Base-by-base conservation (phyloP, 2,113 vertebrate genomes). In the Epinephelus cyanopodus region DNA sequence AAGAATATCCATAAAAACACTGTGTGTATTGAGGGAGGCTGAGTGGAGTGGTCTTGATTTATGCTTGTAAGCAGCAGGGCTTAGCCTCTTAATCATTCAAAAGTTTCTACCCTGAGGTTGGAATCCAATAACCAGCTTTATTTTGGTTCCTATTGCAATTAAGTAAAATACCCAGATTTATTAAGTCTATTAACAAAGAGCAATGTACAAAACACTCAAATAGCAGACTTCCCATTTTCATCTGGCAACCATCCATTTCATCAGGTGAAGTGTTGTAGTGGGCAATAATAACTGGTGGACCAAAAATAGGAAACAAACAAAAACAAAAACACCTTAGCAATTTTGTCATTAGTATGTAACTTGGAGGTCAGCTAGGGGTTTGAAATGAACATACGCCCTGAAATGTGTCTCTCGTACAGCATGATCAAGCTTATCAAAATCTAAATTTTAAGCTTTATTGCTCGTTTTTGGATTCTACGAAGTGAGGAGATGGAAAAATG, bases 1-100 rank as follows among this genome's bases (percentile, higher is more conserved):
- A 87, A 77, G 82, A 90, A 81, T 52, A 87, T 79, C 62, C 79
- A 87, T 65, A 86, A 84, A 85, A 85, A 77, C 42, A 65, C 27
- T 7, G 47, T 4, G 45, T 63, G 58, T 75, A 61, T 53, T 57
- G 79, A 74, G 56, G 29, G 37, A 78, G 33, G 57, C 48, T 52
- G 45, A 37, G 39, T 18, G 68, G 68, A 33, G 48, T 27, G 69
- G 29, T 67, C 13, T 76, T 77, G 71, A 80, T 87, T 87, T 80
- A 69, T 89, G 37, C 1, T 66, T 53, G 25, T 69, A 81, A 77
- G 77, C 78, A 79, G 70, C 81, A 82, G 79, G 89, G 84, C 66
- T 83, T 82, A 75, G 47, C 50, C 5, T 75, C 57, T 57, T 58
- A 67, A 81, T 76, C 27, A 69, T 69, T 83, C 64, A 79, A 70